Percentiles rank a stretch among this genome's conserved stretches.
Evolutionary conservation across 2,888 invertebrate species (phyloP).

Genomic region (Cataglyphis rosenhaueri): DNA sequence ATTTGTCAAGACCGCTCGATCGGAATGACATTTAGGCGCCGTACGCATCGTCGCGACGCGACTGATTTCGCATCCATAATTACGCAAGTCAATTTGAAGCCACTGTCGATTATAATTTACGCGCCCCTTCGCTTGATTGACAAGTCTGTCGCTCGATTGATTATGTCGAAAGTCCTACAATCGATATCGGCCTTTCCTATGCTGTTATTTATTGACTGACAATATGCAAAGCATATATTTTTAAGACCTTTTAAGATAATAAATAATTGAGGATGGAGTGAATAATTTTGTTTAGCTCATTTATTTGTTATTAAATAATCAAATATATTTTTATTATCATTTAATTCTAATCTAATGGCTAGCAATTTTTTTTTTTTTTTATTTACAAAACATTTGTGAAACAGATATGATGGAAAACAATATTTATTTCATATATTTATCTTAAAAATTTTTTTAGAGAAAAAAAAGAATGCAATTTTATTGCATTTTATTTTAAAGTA

Average conservation of each 20-base stretch:
- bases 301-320: background rate
- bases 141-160: slow-evolving; percentile 29
- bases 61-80: slow-evolving; percentile 48
- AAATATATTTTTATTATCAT: background rate
- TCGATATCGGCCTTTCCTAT: background rate
- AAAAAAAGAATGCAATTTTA: background rate
- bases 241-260: background rate
- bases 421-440: background rate
- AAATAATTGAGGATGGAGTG: background rate
- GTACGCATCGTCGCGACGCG: slow-evolving; percentile 22
- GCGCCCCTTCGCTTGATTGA: slow-evolving; percentile 40
- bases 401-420: background rate
- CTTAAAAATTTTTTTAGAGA: background rate
- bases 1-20: slow-evolving; percentile 44
- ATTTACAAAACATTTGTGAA: background rate
- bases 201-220: slow-evolving; percentile 11
- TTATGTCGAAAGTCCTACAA: slow-evolving; percentile 37
- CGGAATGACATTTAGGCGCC: slow-evolving; percentile 42
- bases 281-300: background rate
- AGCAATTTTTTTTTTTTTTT: background rate
- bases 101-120: slow-evolving; percentile 51
- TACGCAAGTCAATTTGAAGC: slow-evolving; percentile 49
- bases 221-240: background rate
- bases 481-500: background rate
- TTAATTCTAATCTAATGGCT: background rate